Base-by-base conservation (phyloP, 2,888 invertebrate species). In the Papilio gigon region DNA sequence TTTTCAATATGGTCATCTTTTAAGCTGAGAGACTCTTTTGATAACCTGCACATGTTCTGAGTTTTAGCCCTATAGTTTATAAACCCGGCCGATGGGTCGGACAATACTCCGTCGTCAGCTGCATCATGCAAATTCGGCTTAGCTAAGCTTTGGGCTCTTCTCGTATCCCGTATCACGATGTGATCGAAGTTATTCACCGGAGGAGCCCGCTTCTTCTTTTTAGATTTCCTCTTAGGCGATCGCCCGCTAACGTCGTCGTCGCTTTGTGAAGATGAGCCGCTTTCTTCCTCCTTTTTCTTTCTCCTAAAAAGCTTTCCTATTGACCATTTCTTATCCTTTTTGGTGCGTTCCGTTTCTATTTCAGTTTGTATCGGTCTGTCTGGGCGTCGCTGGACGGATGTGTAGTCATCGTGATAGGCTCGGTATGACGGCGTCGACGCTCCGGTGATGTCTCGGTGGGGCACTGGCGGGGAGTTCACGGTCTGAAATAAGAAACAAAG, bases 241-340 rank as follows among this genome's bases (percentile, higher is more conserved):
- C 86, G 85, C 30, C 87, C 86, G 74, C 86, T 89, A 73, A 87
- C 85, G 50, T 89, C 90, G 76, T 89, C 92, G 35, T 89, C 92
- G 70, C 83, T 89, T 74, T 93, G 93, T 17, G 93, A 93, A 66
- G 93, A 94, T 67, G 93, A 91, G 12, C 91, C 93, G 59, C 91
- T 93, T 73, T 94, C 94, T 56, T 93, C 93, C 71, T 94, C 94
- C 74, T 95, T 94, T 84, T 96, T 96, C 86, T 95, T 95, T 80
- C 95, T 93, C 72, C 95, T 93, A 80, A 97, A 95, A 3, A 97
- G 92, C 77, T 95, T 95, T 8, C 97, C 96, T 53, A 97, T 93
- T 9, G 96, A 95, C 97, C 97, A 97, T 85, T 96, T 96, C 76
- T 95, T 95, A 77, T 94, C 95, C 78, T 93, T 93, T 73, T 93